These are phyloP conservation scores for Enteromius paludinosus DNA, from an alignment of 2,797 vertebrate species.

Conservation along the genomic window DNA sequence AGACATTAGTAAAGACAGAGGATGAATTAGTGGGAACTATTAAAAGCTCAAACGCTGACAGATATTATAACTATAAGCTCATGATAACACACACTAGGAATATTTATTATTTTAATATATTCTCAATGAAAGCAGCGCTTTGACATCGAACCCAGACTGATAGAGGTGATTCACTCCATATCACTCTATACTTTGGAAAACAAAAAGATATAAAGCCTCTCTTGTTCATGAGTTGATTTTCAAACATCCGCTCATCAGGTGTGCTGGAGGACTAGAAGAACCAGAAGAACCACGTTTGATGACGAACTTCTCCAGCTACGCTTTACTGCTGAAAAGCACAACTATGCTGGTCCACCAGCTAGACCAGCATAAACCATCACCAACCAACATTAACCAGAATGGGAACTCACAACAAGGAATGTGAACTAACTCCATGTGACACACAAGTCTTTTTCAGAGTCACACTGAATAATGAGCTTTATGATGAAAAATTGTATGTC, in stretches of 20 bases:
- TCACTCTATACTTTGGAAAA: not conserved
- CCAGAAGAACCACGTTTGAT: not conserved
- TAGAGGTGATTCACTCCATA: not conserved
- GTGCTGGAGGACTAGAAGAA: not conserved
- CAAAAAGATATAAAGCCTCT: not conserved
- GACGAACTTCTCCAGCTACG: not conserved
- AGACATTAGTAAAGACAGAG: not conserved
- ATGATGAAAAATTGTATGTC: not conserved
- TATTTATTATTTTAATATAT: not conserved
- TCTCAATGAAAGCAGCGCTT: not conserved
- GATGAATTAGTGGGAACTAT: not conserved
- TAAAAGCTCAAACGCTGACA: not conserved
- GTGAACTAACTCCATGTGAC: not conserved
- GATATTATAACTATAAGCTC: not conserved
- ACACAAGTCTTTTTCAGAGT: not conserved
- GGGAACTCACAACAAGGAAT: not conserved
- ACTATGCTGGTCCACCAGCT: not conserved
- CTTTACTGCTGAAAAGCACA: not conserved
- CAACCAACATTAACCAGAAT: not conserved
- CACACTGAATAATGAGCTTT: not conserved
- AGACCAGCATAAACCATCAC: not conserved
- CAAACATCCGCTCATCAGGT: not conserved
- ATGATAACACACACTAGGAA: not conserved
- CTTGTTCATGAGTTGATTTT: not conserved
- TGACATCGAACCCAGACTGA: not conserved